Evolutionary conservation across 1,140 invertebrate species (phyloP).

Genomic region (Agraylea sexmaculata): DNA sequence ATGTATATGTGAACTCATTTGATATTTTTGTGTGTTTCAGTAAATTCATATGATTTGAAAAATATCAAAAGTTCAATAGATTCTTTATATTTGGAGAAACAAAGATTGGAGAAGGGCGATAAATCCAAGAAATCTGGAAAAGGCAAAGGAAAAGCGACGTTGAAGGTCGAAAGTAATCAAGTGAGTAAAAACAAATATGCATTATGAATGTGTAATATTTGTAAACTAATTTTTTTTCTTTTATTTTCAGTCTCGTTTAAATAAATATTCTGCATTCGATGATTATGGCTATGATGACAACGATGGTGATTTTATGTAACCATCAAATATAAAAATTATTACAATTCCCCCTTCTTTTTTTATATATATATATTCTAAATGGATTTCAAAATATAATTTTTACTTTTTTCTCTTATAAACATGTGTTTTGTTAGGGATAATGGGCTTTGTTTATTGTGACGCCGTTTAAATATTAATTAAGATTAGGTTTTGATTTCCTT

Average conservation of each 20-base stretch:
- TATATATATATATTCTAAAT: no score
- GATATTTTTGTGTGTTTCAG: slow-evolving; percentile 35
- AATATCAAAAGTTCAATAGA: slow-evolving; percentile 71
- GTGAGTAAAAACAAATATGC: slow-evolving; percentile 35
- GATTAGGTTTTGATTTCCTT: no score
- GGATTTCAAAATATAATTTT: no score
- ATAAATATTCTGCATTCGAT: slow-evolving; percentile 14
- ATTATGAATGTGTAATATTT: neutral
- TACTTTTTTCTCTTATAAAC: no score
- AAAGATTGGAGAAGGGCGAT: slow-evolving; percentile 64
- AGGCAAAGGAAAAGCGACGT: slow-evolving; percentile 64
- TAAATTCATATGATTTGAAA: slow-evolving; percentile 59
- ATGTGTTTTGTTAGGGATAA: no score
- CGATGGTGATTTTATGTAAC: no score
- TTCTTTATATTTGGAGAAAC: slow-evolving; percentile 68
- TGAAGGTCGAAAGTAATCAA: slow-evolving; percentile 64
- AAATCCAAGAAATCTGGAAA: slow-evolving; percentile 63
- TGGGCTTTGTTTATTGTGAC: no score
- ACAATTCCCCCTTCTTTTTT: no score
- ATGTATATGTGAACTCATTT: slow-evolving; percentile 1
- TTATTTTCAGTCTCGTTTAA: slow-evolving; percentile 19
- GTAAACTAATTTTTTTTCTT: slow-evolving; percentile 6
- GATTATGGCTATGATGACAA: slow-evolving; percentile 18
- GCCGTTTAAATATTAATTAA: no score
- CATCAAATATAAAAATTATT: no score